These are phyloP conservation scores for Phrynocephalus guinanensis DNA, from an alignment of 2,797 vertebrate genomes.

Conservation along the genomic window DNA sequence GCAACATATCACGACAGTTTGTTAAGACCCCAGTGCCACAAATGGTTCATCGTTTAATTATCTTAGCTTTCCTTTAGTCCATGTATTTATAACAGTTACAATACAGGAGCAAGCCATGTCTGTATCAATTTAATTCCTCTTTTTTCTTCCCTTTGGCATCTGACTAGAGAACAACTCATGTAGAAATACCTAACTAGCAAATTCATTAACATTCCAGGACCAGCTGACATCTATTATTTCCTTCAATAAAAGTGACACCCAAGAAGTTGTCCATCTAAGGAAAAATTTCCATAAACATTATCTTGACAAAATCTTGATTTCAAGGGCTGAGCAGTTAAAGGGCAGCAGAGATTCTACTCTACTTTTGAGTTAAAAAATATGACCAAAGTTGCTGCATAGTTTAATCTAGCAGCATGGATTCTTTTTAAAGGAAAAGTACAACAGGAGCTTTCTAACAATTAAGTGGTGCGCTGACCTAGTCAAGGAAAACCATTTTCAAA, in stretches of 20 bases:
- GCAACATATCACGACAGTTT: neutral
- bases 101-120: constrained; percentile 7
- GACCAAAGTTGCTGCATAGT: neutral
- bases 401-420: neutral
- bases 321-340: neutral
- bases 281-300: neutral
- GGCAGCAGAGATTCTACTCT: neutral
- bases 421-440: neutral
- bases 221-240: neutral
- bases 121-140: constrained; percentile 2
- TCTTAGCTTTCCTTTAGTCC: constrained; percentile 28
- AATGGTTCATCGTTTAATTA: constrained; percentile 34
- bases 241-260: neutral
- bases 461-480: neutral
- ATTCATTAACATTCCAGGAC: constrained; percentile 23
- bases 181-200: constrained; percentile 12
- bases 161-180: neutral
- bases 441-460: neutral
- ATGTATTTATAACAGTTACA: constrained; percentile 40
- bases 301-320: neutral
- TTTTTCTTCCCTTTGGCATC: neutral
- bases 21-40: constrained; percentile 32
- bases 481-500: neutral
- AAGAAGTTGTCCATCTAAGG: neutral
- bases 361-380: too few relatives aligned